Evolutionary conservation across 1,140 invertebrate genomes (phyloP).

Genomic region (Drosophila sechellia): DNA sequence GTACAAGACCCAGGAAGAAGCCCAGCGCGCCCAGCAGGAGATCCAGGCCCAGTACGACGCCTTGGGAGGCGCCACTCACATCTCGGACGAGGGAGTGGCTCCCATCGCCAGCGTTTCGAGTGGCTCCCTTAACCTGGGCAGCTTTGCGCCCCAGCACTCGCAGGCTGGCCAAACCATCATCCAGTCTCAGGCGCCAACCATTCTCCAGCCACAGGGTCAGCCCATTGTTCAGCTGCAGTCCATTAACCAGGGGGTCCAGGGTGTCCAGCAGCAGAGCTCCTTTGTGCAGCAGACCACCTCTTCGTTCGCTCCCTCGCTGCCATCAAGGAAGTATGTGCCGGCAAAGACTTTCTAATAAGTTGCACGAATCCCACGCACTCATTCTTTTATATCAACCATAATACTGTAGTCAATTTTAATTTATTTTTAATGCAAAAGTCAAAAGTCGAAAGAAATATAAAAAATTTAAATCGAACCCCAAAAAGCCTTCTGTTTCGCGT

Average conservation of each 20-base stretch:
- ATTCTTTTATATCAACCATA: conserved; percentile 29
- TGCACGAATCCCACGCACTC: conserved; percentile 1
- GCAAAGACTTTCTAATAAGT: conserved; percentile 64
- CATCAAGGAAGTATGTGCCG: conserved; percentile 63
- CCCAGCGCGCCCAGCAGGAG: conserved; percentile 77
- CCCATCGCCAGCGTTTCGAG: conserved; percentile 74
- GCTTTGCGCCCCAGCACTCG: conserved; percentile 53
- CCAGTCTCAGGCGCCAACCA: conserved; percentile 11
- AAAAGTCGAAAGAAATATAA: conserved; percentile 52
- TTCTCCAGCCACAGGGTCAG: conserved; percentile 24
- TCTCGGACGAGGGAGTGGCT: conserved; percentile 80
- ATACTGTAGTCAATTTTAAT: conserved; percentile 29
- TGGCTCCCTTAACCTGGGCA: conserved; percentile 61
- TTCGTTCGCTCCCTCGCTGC: conserved; percentile 27
- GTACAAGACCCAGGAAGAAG: conserved; percentile 89
- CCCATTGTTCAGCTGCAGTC: conserved; percentile 17
- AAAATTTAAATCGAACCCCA: conserved; percentile 2
- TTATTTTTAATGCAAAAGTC: conserved; percentile 24
- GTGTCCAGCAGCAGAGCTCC: conserved; percentile 42
- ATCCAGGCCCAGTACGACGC: conserved; percentile 83
- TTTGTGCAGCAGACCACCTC: conserved; percentile 24
- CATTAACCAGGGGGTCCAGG: conserved; percentile 2
- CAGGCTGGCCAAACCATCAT: conserved; percentile 17
- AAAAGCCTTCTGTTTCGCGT: neutral
- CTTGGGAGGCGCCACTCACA: conserved; percentile 76